These are phyloP conservation scores for Varanus komodoensis DNA, from an alignment of 2,113 vertebrate species.

Conservation along the genomic window DNA sequence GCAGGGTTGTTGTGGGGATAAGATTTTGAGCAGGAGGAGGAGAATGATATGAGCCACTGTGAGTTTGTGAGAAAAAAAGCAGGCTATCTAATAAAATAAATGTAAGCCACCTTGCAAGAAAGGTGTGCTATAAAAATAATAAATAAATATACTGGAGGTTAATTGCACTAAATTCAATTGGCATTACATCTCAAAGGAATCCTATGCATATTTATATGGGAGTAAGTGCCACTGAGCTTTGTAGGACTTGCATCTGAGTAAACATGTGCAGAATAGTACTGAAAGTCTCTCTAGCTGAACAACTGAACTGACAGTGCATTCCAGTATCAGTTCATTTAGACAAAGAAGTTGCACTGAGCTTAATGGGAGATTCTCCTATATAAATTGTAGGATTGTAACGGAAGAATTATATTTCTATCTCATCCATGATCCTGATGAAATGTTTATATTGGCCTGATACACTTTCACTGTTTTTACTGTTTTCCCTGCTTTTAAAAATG, in stretches of 20 bases:
- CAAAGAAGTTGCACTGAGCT: not conserved
- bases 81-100: no score
- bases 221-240: not conserved
- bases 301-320: not conserved
- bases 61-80: no score
- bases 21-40: no score
- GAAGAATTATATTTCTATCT: not conserved
- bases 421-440: not conserved
- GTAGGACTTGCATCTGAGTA: no score
- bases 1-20: no score
- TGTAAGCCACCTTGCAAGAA: no score
- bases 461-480: not conserved
- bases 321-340: not conserved
- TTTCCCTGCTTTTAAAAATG: slow-evolving; percentile 23
- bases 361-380: not conserved
- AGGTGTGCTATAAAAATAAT: no score
- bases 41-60: no score
- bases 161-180: not conserved
- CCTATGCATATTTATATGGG: not conserved
- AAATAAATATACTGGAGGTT: no score
- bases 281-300: not conserved
- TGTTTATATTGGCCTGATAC: not conserved
- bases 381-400: not conserved
- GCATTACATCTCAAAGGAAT: not conserved
- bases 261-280: not conserved